A percentile compares a stretch with the other conserved stretches of the same genome.
phyloP scores from a whole-genome alignment of 2,797 vertebrate species.

The Sebastes reedi region DNA sequence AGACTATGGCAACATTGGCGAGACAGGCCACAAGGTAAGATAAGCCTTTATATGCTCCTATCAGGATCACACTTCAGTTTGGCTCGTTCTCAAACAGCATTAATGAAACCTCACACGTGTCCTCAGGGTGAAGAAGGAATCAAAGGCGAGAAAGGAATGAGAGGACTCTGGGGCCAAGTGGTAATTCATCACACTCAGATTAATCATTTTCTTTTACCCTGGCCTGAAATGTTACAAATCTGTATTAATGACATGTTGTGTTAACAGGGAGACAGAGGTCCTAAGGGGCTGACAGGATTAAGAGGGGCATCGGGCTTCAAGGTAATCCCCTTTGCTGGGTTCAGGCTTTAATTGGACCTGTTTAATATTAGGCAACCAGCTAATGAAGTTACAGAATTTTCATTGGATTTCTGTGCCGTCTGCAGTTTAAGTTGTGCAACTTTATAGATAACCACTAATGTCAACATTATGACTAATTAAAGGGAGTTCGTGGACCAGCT shows the following conservation, averaged over 20 bases:
- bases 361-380: constrained; percentile 26
- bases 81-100: constrained; percentile 6
- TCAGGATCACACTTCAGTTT: constrained; percentile 6
- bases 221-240: neutral
- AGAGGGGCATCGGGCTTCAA: constrained; percentile 82
- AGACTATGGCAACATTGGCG: constrained; percentile 75
- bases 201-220: constrained; percentile 3
- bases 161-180: constrained; percentile 74
- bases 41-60: neutral
- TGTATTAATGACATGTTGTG: constrained; percentile 49
- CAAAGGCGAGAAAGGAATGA: constrained; percentile 82
- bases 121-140: constrained; percentile 77
- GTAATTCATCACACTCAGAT: constrained; percentile 61
- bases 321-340: constrained; percentile 63
- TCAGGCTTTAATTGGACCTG: constrained; percentile 7
- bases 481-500: constrained; percentile 79
- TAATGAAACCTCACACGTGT: constrained; percentile 40
- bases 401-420: constrained; percentile 23
- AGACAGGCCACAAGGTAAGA: constrained; percentile 76
- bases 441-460: constrained; percentile 39
- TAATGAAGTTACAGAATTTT: constrained; percentile 24
- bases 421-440: constrained; percentile 11
- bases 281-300: constrained; percentile 84
- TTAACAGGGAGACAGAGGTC: constrained; percentile 80
- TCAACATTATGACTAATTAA: constrained; percentile 55